Evolutionary conservation across 1,140 invertebrate species (phyloP).

Genomic region (Onthophagus taurus): DNA sequence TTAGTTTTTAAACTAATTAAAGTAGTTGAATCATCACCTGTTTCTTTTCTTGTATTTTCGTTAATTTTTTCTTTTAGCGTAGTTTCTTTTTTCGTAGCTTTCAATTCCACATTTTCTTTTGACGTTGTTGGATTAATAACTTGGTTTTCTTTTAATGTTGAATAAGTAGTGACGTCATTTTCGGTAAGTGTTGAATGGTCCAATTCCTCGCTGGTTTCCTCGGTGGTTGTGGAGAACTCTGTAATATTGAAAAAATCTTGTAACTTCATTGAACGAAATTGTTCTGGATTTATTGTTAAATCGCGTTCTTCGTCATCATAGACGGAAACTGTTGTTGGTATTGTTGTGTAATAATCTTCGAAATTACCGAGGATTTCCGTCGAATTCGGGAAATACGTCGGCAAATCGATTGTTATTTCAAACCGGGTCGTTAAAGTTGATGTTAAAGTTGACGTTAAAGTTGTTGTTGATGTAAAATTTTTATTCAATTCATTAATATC

Average conservation of each 20-base stretch:
- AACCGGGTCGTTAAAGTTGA: not conserved
- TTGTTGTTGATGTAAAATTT: too few species aligned
- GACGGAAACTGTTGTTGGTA: not conserved
- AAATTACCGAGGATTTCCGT: not conserved
- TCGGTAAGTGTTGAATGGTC: too few species aligned
- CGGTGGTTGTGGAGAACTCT: conserved; percentile 11
- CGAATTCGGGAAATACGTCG: conserved; percentile 7
- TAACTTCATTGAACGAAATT: conserved; percentile 12
- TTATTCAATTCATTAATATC: too few species aligned
- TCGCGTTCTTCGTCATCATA: conserved; percentile 13
- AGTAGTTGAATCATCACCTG: not conserved
- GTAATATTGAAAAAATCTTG: conserved; percentile 10
- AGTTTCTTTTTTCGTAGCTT: not conserved
- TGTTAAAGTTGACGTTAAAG: not conserved
- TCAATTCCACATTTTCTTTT: too few species aligned
- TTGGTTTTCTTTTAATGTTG: too few species aligned
- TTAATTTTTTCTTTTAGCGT: not conserved
- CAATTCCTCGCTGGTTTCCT: not conserved
- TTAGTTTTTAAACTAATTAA: too few species aligned
- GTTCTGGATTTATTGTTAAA: conserved; percentile 1
- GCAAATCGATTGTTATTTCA: conserved; percentile 4
- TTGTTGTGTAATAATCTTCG: conserved; percentile 4
- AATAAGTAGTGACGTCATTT: too few species aligned
- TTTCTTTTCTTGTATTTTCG: not conserved
- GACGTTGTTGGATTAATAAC: too few species aligned